Evolutionary conservation across 2,113 vertebrate species (phyloP), one percentile per base, ranked within the genome.

Genomic region (Hippocampus abdominalis): DNA sequence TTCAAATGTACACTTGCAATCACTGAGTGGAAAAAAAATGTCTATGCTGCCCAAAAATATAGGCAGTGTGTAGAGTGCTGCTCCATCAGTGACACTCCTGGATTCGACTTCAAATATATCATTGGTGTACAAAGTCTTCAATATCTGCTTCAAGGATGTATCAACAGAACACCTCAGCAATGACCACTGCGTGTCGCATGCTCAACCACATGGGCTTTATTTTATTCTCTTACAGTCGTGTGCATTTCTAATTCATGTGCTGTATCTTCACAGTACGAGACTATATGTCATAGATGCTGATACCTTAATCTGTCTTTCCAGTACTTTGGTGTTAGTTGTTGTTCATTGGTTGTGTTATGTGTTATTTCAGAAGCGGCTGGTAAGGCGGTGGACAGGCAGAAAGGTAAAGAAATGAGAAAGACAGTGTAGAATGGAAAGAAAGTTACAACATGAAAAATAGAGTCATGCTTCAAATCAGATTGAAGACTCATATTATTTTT

Each of bases 281-380:
- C 20, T 32, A n/a, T 25, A 10, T 44, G 12, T 44, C 25, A 74
- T 42, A 73, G 40, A 64, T 27, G 40, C 39, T 59, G 10, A 49
- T 59, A 74, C 13, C 36, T 69, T 21, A 36, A 64, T 16, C 44
- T 60, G 51, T 73, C 32, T 69, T 60, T 74, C 44, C 53, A 74
- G 32, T 73, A 54, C 68, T 81, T 53, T 25, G 72, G 65, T 78
- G 83, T 75, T 76, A 68, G 74, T 78, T 83, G 76, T 83, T 86
- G 75, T 86, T 89, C 77, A 86, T 80, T 78, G 75, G 64, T 48
- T 81, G 80, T 89, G 83, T 85, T 88, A 82, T 90, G 84, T 90
- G 84, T 88, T 85, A 81, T 89, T 90, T 81, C 89, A 90, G 89
- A 89, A 73, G 84, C 87, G 70, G 83, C 84, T 79, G 83, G 82